Evolutionary conservation across 2,888 invertebrate species (phyloP), one percentile per base, ranked within the genome.

Genomic region (Perizoma affinitatum): DNA sequence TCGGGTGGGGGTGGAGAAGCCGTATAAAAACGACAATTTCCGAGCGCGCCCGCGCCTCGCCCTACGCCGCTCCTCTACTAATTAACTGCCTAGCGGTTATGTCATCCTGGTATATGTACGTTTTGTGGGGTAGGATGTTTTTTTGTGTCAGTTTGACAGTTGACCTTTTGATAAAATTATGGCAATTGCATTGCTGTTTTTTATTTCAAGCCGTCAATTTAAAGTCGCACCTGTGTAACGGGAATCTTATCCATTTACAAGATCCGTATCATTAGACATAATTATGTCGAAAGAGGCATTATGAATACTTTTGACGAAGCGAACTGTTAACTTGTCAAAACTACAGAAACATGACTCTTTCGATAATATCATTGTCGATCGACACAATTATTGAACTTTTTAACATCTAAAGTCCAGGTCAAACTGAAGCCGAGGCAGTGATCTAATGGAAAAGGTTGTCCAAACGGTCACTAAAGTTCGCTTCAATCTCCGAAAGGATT

Each of bases 1-100:
- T 87, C 83, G 87, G 68, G 68, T 70, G 68, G 68, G 72, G 6
- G 72, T 68, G 87, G 82, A 83, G 87, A 88, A 87, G 84, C 89
- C 90, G 83, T 92, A 90, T 91, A 91, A 91, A 90, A 91, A 91
- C 90, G 88, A 91, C 91, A 89, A 90, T 90, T 90, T 90, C 91
- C 90, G 82, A 89, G 90, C 89, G 88, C 88, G 86, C 88, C 86
- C 88, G 85, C 88, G 90, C 90, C 89, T 85, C 83, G 90, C 90
- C 89, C 84, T 82, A 84, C 82, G 79, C 84, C 87, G 84, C 90
- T 88, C 82, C 82, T 77, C 77, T 79, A 78, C 90, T 92, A 91
- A 92, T 91, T 91, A 91, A 92, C 92, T 90, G 88, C 88, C 86
- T 86, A 78, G 78, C 81, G 87, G 88, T 90, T 91, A 90, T 91